Percentiles rank a stretch among this genome's conserved stretches.
These are phyloP conservation scores for Agelastica alni DNA, from an alignment of 2,888 invertebrate species.

Conservation along the genomic window DNA sequence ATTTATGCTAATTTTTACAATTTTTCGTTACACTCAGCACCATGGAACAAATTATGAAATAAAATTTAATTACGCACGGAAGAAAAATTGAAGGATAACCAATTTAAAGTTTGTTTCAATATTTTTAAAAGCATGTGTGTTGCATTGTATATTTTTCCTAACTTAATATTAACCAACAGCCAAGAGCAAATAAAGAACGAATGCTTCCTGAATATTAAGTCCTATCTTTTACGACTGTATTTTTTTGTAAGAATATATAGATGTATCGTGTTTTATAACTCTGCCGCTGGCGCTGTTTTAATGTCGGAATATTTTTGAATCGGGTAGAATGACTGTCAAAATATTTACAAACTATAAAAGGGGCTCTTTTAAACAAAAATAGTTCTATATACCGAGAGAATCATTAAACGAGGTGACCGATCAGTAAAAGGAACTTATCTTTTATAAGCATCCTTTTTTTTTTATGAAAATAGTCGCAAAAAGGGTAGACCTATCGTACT, in stretches of 20 bases:
- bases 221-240: slow-evolving; percentile 21
- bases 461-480: too few species aligned
- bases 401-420: too few species aligned
- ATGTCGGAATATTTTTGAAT: slow-evolving; percentile 17
- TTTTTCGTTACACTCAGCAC: too few species aligned
- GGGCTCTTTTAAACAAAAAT: too few species aligned
- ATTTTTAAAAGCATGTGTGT: not conserved
- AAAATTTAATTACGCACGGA: too few species aligned
- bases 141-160: slow-evolving; percentile 3
- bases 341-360: not conserved
- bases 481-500: too few species aligned
- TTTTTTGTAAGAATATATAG: slow-evolving; percentile 23
- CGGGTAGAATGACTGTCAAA: not conserved
- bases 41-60: too few species aligned
- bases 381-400: too few species aligned
- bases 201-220: slow-evolving; percentile 28
- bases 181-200: slow-evolving; percentile 17
- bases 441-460: too few species aligned
- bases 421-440: too few species aligned
- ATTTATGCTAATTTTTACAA: too few species aligned
- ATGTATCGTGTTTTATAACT: slow-evolving; percentile 28
- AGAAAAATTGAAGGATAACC: too few species aligned
- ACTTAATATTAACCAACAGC: slow-evolving; percentile 5
- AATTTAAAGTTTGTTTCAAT: not conserved
- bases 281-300: slow-evolving; percentile 20